These are phyloP conservation scores for Cochlearius cochlearius DNA, from an alignment of 2,113 vertebrate species.

Conservation along the genomic window DNA sequence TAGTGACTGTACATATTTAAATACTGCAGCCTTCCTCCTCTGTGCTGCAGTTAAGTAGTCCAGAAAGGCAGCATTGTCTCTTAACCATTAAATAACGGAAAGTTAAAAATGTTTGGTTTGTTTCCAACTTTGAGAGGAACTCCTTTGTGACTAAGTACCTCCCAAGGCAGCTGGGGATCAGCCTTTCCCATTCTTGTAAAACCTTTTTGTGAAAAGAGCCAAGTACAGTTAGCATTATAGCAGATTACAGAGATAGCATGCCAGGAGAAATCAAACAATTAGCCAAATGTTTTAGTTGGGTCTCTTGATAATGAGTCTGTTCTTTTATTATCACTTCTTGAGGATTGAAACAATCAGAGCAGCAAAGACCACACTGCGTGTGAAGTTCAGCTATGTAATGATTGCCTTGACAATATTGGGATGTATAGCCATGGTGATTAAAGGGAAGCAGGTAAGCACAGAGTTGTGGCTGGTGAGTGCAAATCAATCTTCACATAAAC, in stretches of 20 bases:
- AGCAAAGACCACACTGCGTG: constrained; percentile 82
- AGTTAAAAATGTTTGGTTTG: neutral
- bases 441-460: constrained; percentile 85
- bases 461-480: neutral
- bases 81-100: neutral
- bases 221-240: neutral
- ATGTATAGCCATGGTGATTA: constrained; percentile 77
- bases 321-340: neutral
- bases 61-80: neutral
- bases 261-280: neutral
- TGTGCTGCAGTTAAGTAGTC: neutral
- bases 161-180: neutral
- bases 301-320: neutral
- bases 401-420: constrained; percentile 79
- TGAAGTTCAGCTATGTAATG: constrained; percentile 87
- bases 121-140: neutral
- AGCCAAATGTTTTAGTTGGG: neutral
- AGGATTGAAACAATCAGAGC: constrained; percentile 86
- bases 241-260: neutral
- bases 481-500: neutral
- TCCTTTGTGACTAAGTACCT: neutral
- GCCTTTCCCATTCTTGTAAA: neutral
- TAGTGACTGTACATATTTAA: neutral
- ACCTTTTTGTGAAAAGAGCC: neutral
- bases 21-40: neutral